Base-by-base conservation (phyloP, 1,140 invertebrate genomes). In the Pseudomyrmex cubaensis region DNA sequence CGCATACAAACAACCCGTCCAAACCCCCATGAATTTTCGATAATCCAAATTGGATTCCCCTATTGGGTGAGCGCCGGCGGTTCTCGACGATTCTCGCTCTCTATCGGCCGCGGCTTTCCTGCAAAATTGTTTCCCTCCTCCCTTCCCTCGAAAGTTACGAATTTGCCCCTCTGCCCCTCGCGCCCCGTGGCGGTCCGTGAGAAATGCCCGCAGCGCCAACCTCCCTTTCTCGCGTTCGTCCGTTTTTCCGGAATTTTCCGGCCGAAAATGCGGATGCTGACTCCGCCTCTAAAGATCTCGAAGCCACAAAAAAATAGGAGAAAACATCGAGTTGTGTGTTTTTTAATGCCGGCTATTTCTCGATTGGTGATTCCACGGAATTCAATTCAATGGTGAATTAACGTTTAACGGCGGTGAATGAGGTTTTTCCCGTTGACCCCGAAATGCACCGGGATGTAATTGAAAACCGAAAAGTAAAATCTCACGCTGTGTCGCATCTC, bases 11-110 rank as follows among this genome's bases (percentile, higher is more conserved):
- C 17, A 2, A 85, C 85, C 35, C 35, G 35, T 35, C 5, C 35
- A 35, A 35, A 87, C 83, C 80, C 72, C 91, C 91, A 92, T 92
- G 92, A 93, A 93, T 93, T 93, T 92, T 93, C 92, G 91, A 93
- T 93, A 92, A 92, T 92, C 92, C 91, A 92, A 92, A 93, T 92
- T 92, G 92, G 88, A 92, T 92, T 92, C 91, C 85, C 83, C 89
- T 87, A 92, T 90, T 90, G 91, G 86, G 83, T 70, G 77, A 77
- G 44, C 83, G 75, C 69, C 57, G 44, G 56, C 62, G 63, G 76
- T 70, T 66, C 66, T 35, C 75, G 73, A 69, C 25, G 20, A 46
- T 70, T 72, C 83, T 82, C 69, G 35, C 17, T 80, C 63, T 73
- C 69, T 56, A 84, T 70, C 63, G 67, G 22, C 17, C 63, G 61